Evolutionary conservation across 2,113 vertebrate genomes (phyloP), one percentile per base, ranked within the genome.

Genomic region (Dasypus novemcinctus): DNA sequence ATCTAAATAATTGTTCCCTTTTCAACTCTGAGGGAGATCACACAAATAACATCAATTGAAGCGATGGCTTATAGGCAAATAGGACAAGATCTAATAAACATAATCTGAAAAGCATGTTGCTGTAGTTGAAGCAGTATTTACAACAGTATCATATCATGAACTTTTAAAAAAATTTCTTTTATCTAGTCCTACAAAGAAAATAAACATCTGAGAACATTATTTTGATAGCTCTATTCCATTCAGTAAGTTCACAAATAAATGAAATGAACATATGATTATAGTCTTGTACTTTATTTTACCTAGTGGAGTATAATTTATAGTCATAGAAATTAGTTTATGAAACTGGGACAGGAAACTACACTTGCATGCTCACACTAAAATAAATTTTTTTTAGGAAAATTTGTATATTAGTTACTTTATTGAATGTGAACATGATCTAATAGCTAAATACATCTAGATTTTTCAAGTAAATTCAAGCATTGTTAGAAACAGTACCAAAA

Each of bases 281-380:
- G 29, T 66, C 27, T 15, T 90, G 46, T 57, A 82, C 21, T 49
- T 90, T 87, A 66, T 82, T 93, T 78, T 93, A 79, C 33, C 75
- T 93, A 92, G 87, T 66, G 25, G 14, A 83, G 25, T 63, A 96
- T 89, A 91, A 46, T 57, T 87, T 64, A 69, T 72, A 90, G 68
- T 90, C 33, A 64, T 90, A 71, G 74, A 9, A 66, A 27, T 75
- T 63, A 69, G 11, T 76, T 72, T 93, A 87, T 54, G 31, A 92
- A 93, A 15, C 49, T 87, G 78, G 3, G 52, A 27, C 12, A 86
- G 10, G 38, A 7, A 86, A 82, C 33, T 88, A 33, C 49, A 69
- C 79, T 90, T 79, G 25, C 8, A 59, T 91, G 13, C 52, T 79
- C 46, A 81, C 12, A 93, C 27, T 91, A 59, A 80, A 91, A 80